Evolutionary conservation across 2,888 invertebrate species (phyloP), one percentile per base, ranked within the genome.

Genomic region (Aquatica leii): DNA sequence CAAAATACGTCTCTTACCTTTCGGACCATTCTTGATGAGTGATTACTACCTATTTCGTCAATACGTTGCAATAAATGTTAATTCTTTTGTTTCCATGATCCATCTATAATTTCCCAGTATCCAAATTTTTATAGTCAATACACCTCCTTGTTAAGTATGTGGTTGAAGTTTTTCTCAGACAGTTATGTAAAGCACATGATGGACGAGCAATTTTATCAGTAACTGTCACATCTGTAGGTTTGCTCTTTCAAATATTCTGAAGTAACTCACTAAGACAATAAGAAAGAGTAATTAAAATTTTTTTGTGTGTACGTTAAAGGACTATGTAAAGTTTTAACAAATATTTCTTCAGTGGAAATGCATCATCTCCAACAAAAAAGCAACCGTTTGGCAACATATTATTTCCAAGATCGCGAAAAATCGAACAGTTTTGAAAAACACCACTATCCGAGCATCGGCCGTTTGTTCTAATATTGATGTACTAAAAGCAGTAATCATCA

Each of bases 21-120:
- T n/a, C 40, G 12, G 40, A 12, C 40, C 40, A 40, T 40, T n/a
- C 40, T 40, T 40, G 11, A 40, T n/a, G 40, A 40, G 40, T 12
- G 40, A 40, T 40, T 40, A 12, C 40, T 40, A 40, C 40, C 9
- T 40, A 40, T 6, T 6, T 40, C 9, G 40, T 40, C 40, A 40
- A 40, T n/a, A 40, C n/a, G n/a, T n/a, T n/a, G n/a, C n/a, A n/a
- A n/a, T n/a, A n/a, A n/a, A n/a, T 3, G 4, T 40, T n/a, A 40
- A 40, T 8, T 40, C 6, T 40, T n/a, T 31, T 31, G 31, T 31
- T 9, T 31, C 31, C 31, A 31, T 31, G 31, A 31, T 31, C 31
- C 31, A 31, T 31, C 31, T 31, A 31, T 31, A 31, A 31, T 4
- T 31, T 31, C 9, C 31, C 31, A 31, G 31, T 31, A 31, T 31